phyloP scores from a whole-genome alignment of 2,888 invertebrate species.

The Tetranychus piercei region DNA sequence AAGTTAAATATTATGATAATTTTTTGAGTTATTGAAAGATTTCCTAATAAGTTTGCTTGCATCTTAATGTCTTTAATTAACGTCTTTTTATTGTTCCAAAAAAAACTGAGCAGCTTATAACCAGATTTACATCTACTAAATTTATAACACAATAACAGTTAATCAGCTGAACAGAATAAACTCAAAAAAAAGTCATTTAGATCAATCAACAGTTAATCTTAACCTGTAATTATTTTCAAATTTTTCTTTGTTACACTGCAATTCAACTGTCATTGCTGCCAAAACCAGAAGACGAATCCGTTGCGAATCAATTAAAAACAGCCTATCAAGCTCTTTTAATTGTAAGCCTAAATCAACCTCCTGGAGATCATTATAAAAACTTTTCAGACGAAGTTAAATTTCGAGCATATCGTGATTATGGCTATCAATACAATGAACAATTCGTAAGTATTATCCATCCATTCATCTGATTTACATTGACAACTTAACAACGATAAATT shows the following conservation, averaged over 20 bases:
- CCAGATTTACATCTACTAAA: too few relatives aligned
- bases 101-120: too few relatives aligned
- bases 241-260: too few relatives aligned
- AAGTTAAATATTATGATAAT: neutral
- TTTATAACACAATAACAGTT: too few relatives aligned
- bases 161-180: too few relatives aligned
- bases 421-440: slow-evolving; percentile 25
- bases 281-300: slow-evolving; percentile 15
- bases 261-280: too few relatives aligned
- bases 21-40: neutral
- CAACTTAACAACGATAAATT: too few relatives aligned
- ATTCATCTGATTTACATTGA: slow-evolving; percentile 6
- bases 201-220: too few relatives aligned
- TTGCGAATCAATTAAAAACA: slow-evolving; percentile 21
- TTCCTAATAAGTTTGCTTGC: neutral
- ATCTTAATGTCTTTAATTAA: too few relatives aligned
- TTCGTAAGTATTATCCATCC: slow-evolving; percentile 20
- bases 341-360: slow-evolving; percentile 26
- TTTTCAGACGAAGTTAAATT: slow-evolving; percentile 26
- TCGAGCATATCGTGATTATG: slow-evolving; percentile 22
- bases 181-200: too few relatives aligned
- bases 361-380: slow-evolving; percentile 23
- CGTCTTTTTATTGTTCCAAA: too few relatives aligned
- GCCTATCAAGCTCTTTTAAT: slow-evolving; percentile 26
- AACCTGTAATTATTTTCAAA: too few relatives aligned